Conservation (phyloP, 2,797 vertebrate genomes). For the Nannoperca obscura region DNA sequence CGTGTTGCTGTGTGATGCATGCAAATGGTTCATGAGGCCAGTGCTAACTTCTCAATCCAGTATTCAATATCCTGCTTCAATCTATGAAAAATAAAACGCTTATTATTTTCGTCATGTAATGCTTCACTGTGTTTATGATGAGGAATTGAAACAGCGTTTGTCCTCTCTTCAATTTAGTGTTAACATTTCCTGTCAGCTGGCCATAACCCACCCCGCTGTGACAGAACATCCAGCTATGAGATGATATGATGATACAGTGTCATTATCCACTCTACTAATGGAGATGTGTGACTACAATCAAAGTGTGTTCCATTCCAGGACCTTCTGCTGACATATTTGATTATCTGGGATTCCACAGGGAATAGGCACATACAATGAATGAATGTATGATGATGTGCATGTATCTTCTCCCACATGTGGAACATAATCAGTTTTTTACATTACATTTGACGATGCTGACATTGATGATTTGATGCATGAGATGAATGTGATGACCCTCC, state of each 20-base stretch:
- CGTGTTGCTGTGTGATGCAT: background rate
- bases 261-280: constrained; percentile 66
- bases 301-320: constrained; percentile 44
- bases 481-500: constrained; percentile 29
- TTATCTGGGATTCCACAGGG: constrained; percentile 49
- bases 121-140: background rate
- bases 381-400: background rate
- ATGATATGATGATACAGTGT: constrained; percentile 52
- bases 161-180: constrained; percentile 2
- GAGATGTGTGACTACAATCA: constrained; percentile 60
- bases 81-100: background rate
- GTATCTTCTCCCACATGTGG: constrained; percentile 9
- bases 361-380: background rate
- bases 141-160: constrained; percentile 12
- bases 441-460: constrained; percentile 30
- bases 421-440: constrained; percentile 26
- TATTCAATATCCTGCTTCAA: constrained; percentile 22
- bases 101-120: background rate
- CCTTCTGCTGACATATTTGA: constrained; percentile 63
- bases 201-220: constrained; percentile 6
- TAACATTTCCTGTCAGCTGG: constrained; percentile 27
- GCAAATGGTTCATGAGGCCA: background rate
- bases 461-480: constrained; percentile 26
- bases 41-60: background rate
- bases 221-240: constrained; percentile 21